Evolutionary conservation across 1,140 invertebrate species (phyloP).

Genomic region (Coenobita brevimanus): DNA sequence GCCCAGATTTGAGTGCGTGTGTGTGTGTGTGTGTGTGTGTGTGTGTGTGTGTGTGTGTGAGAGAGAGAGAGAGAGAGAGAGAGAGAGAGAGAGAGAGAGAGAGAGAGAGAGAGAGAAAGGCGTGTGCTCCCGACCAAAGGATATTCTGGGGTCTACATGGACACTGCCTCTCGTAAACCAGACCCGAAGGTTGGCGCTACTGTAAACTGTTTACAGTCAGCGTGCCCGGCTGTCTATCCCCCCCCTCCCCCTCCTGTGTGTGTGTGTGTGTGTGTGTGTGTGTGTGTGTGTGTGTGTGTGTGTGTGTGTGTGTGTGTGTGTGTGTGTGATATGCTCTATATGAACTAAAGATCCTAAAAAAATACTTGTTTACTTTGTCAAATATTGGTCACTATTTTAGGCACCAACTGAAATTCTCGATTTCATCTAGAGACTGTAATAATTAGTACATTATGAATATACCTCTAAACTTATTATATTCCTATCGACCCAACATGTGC

Average conservation of each 20-base stretch:
- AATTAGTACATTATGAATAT: too few species aligned
- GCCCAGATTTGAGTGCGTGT: too few species aligned
- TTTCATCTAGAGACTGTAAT: too few species aligned
- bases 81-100: not conserved
- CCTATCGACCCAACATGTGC: too few species aligned
- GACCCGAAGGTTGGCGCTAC: slow-evolving; percentile 46
- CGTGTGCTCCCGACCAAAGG: slow-evolving; percentile 39
- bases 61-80: not conserved
- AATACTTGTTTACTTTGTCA: too few species aligned
- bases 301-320: not conserved
- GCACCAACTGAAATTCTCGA: too few species aligned
- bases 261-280: slow-evolving; percentile 46
- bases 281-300: not conserved
- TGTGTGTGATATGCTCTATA: not conserved
- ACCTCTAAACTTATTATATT: too few species aligned
- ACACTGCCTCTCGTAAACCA: slow-evolving; percentile 43
- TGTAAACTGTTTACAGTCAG: slow-evolving; percentile 44
- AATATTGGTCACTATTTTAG: too few species aligned
- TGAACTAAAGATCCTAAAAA: too few species aligned
- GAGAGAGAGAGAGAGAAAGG: not conserved
- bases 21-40: too few species aligned
- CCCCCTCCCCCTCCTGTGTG: slow-evolving; percentile 10
- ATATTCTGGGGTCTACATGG: slow-evolving; percentile 47
- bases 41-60: too few species aligned
- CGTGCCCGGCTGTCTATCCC: slow-evolving; percentile 22